Percentiles rank a stretch among this genome's conserved stretches.
These are phyloP conservation scores for Sebastes reedi DNA, from an alignment of 2,797 vertebrate species.

Conservation along the genomic window DNA sequence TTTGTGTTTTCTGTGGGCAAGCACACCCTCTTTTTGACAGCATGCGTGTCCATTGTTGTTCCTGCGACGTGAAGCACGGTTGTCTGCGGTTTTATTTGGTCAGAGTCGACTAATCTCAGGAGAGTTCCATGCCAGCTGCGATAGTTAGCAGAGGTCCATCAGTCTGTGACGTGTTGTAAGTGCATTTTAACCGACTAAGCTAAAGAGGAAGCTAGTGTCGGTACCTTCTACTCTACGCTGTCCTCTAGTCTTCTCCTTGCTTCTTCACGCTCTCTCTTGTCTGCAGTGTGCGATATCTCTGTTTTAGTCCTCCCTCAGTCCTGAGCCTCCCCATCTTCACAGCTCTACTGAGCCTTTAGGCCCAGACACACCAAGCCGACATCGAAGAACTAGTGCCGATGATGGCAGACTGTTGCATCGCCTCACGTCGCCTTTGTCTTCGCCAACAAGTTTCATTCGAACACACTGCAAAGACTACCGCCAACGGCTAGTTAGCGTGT, in stretches of 20 bases:
- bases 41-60: constrained; percentile 73
- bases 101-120: constrained; percentile 58
- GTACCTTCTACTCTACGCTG: neutral
- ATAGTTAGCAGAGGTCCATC: constrained; percentile 43
- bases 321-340: neutral
- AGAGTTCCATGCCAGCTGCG: constrained; percentile 62
- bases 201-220: constrained; percentile 4
- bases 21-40: constrained; percentile 55
- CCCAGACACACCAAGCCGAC: no score
- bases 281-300: neutral
- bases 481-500: no score
- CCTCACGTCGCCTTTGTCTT: no score
- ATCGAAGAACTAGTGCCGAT: no score
- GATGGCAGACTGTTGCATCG: no score
- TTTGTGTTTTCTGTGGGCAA: constrained; percentile 54
- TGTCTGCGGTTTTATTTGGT: constrained; percentile 63
- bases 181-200: neutral
- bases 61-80: constrained; percentile 34
- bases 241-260: neutral
- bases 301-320: neutral
- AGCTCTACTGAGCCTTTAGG: neutral
- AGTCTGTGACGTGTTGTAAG: neutral
- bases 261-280: neutral
- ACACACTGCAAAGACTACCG: no score
- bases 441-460: no score